Evolutionary conservation across 2,888 invertebrate genomes (phyloP).

Genomic region (Phania funesta): DNA sequence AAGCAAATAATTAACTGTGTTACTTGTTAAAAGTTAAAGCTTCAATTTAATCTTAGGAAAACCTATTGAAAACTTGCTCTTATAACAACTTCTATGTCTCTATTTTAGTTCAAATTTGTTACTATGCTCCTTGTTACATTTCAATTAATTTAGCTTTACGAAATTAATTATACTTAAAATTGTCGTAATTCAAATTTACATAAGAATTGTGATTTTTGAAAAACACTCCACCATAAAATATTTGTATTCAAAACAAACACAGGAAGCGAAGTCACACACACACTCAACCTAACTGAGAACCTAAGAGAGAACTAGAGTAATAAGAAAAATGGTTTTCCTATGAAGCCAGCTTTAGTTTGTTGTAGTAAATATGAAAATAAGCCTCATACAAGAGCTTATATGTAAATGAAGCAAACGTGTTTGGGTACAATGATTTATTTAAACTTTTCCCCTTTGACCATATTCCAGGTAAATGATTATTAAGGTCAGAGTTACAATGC

Average conservation of each 20-base stretch:
- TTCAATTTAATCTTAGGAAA: no score
- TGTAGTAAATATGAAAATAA: constrained; percentile 7
- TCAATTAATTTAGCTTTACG: constrained; percentile 10
- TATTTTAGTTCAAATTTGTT: constrained; percentile 16
- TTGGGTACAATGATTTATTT: no score
- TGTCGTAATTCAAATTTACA: constrained; percentile 37
- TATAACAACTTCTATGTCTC: background rate
- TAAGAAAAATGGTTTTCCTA: constrained; percentile 14
- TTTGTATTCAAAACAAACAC: constrained; percentile 14
- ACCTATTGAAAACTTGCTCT: no score
- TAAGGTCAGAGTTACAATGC: constrained; percentile 57
- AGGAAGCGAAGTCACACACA: background rate
- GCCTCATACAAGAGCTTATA: background rate
- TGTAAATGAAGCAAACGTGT: background rate
- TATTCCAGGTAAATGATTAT: constrained; percentile 45
- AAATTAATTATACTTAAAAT: constrained; percentile 39
- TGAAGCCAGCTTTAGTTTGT: constrained; percentile 31
- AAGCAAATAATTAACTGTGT: no score
- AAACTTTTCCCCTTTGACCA: background rate
- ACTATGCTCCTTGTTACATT: constrained; percentile 11
- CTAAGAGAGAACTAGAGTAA: background rate
- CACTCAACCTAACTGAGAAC: background rate
- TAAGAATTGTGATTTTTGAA: constrained; percentile 33
- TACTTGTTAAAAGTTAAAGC: no score
- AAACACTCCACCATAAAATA: constrained; percentile 29